phyloP scores from a whole-genome alignment of 2,797 vertebrate genomes.

The Rhinogobio ventralis region DNA sequence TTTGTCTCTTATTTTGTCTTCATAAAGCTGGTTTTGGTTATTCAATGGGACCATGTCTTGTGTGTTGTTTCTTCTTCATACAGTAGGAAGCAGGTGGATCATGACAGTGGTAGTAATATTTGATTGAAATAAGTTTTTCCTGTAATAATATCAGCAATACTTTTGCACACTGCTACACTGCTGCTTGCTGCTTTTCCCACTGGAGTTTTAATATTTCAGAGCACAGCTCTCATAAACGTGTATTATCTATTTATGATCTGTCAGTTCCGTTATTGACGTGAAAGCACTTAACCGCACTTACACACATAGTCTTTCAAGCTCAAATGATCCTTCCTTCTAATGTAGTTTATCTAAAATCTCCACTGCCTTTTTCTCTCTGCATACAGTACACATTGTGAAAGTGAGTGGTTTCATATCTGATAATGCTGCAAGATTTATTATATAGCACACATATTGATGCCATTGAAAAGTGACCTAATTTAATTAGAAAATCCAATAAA shows the following conservation, averaged over 20 bases:
- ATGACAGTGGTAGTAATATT: background rate
- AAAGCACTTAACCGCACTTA: slow-evolving; percentile 61
- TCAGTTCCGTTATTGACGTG: slow-evolving; percentile 62
- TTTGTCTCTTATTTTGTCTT: background rate
- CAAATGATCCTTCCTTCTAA: slow-evolving; percentile 26
- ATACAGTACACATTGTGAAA: background rate
- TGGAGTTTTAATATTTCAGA: slow-evolving; percentile 64
- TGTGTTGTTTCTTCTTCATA: background rate
- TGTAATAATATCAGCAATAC: slow-evolving; percentile 42
- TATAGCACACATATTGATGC: background rate
- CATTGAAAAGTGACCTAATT: slow-evolving; percentile 2
- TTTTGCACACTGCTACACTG: slow-evolving; percentile 23
- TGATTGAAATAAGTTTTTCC: slow-evolving; percentile 9
- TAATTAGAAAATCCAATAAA: background rate
- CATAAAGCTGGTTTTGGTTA: slow-evolving; percentile 40
- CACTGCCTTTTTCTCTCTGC: background rate
- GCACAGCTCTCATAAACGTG: slow-evolving; percentile 59
- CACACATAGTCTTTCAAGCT: slow-evolving; percentile 30
- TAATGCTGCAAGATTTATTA: background rate
- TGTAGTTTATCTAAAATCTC: slow-evolving; percentile 37
- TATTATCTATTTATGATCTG: slow-evolving; percentile 62
- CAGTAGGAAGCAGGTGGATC: background rate
- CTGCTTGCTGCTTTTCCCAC: slow-evolving; percentile 29
- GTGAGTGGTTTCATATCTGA: background rate
- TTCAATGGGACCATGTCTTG: background rate